Evolutionary conservation across 2,888 invertebrate species (phyloP), one percentile per base, ranked within the genome.

Genomic region (Lasius platythorax): DNA sequence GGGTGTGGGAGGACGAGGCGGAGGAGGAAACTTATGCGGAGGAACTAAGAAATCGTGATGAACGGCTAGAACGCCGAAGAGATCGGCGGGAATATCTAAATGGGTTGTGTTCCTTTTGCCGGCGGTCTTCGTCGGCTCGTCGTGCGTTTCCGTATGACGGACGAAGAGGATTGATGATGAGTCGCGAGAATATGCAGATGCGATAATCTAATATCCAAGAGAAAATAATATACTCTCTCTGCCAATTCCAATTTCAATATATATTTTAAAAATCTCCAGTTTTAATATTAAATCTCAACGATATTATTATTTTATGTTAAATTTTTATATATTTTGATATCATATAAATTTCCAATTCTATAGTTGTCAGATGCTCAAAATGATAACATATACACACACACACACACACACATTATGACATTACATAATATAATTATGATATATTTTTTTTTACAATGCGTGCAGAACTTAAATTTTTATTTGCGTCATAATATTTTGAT

Each of bases 1-100:
- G 63, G 76, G 83, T 83, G 84, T 87, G 84, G 88, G 88, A 82
- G 88, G 78, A 78, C 9, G 83, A 76, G 73, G 75, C 56, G 83
- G 53, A 73, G 75, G 87, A 63, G 83, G 88, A 76, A 68, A 84
- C 73, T 53, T 46, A 81, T 53, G 81, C 83, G 70, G 70, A 72
- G 78, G 61, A 83, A 68, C 46, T 63, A 84, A 86, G 82, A 72
- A 88, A 86, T 82, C 74, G 46, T 79, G 78, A 76, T 70, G 67
- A 81, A 83, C 70, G 76, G 43, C 33, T 75, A 50, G 67, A 53
- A 50, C 50, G 50, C 64, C 61, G 63, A 72, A 76, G 74, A 64
- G 73, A 87, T 85, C 84, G 78, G 37, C 67, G 61, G 58, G 83
- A 83, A 81, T 74, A 81, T 81, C 79, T 81, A 74, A 74, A 74